Percentiles rank a stretch among this genome's conserved stretches.
Conservation (phyloP, 2,113 vertebrate species). For the Myotis lucifugus region DNA sequence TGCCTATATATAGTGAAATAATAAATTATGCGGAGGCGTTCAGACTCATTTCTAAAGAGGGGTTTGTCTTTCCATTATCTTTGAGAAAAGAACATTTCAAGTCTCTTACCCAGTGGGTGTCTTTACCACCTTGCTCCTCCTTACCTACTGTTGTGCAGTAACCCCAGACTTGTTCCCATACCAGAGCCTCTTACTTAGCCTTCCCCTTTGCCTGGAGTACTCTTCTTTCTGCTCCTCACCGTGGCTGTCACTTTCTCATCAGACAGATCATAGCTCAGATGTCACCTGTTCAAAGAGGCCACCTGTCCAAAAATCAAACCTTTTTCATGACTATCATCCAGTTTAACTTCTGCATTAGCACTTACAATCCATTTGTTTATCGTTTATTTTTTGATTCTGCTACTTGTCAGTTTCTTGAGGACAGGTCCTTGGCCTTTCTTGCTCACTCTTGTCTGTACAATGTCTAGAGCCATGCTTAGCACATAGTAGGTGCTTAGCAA, state of each 20-base stretch:
- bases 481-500: not conserved
- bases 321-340: not conserved
- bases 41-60: not conserved
- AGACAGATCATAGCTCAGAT: not conserved
- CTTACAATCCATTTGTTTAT: not conserved
- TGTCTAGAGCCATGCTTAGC: not conserved
- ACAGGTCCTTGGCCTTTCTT: not conserved
- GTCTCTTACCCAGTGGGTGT: not conserved
- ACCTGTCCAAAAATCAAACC: not conserved
- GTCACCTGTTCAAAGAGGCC: not conserved
- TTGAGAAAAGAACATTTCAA: not conserved
- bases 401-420: not conserved
- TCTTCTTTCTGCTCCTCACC: not conserved
- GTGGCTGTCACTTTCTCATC: not conserved
- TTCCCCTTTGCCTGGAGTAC: not conserved
- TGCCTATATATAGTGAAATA: not conserved
- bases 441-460: not conserved
- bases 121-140: not conserved
- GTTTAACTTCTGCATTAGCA: not conserved
- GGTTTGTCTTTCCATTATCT: not conserved
- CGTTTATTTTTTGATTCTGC: not conserved
- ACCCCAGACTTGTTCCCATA: not conserved
- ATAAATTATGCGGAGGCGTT: not conserved
- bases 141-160: not conserved
- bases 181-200: not conserved